Evolutionary conservation across 2,888 invertebrate species (phyloP).

Genomic region (Tridacna crocea): DNA sequence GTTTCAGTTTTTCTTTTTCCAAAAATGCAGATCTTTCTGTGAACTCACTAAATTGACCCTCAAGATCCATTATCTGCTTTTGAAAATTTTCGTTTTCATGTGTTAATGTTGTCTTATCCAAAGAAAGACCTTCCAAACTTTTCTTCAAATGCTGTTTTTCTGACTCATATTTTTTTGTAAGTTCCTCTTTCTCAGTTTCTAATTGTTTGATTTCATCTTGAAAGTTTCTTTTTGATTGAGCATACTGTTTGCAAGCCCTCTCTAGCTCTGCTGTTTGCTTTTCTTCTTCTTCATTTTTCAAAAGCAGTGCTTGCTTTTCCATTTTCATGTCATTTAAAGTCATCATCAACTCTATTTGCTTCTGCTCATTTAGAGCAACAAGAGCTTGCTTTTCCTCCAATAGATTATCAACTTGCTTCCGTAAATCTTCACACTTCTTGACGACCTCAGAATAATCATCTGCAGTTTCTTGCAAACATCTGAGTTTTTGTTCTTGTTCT

Average conservation of each 20-base stretch:
- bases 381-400: slow-evolving; percentile 18
- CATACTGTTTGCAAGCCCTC: slow-evolving; percentile 11
- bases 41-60: slow-evolving; percentile 17
- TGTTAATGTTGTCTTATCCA: not conserved
- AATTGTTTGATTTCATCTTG: slow-evolving; percentile 42
- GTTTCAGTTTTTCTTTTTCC: not conserved
- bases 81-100: slow-evolving; percentile 14
- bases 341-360: slow-evolving; percentile 21
- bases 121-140: not conserved
- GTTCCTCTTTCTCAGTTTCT: slow-evolving; percentile 43
- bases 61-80: slow-evolving; percentile 5
- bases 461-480: not conserved
- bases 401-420: slow-evolving; percentile 17
- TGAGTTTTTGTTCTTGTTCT: slow-evolving; percentile 22
- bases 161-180: slow-evolving; percentile 27
- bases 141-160: slow-evolving; percentile 27
- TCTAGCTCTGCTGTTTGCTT: slow-evolving; percentile 1
- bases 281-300: slow-evolving; percentile 11
- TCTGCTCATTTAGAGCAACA: slow-evolving; percentile 22
- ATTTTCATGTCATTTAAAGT: slow-evolving; percentile 23
- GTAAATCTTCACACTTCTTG: slow-evolving; percentile 6
- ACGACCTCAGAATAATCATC: not conserved
- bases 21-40: not conserved
- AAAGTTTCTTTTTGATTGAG: not conserved
- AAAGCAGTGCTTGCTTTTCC: slow-evolving; percentile 39